These are phyloP conservation scores for Pantherophis vulpinus DNA, from an alignment of 2,797 vertebrate genomes.

Conservation along the genomic window DNA sequence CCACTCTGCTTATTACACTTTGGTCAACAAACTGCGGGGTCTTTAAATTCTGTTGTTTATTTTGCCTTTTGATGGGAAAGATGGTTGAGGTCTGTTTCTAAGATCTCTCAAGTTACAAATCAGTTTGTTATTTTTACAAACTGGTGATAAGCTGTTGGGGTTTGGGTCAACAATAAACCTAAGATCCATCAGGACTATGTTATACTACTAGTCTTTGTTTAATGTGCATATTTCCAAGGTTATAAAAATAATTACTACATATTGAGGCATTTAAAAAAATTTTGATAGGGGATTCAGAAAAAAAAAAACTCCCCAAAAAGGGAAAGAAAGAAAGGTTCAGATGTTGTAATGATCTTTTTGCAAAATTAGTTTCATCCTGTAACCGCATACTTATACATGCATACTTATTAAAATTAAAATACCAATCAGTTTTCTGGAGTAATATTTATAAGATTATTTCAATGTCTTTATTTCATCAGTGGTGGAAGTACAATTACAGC, in stretches of 20 bases:
- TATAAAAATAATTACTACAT: neutral
- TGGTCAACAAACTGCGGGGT: neutral
- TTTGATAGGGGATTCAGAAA: neutral
- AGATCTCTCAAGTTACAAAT: neutral
- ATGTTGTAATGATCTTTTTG: neutral
- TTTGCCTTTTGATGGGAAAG: neutral
- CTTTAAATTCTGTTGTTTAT: neutral
- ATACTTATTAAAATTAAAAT: neutral
- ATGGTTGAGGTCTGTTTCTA: neutral
- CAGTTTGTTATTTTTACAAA: neutral
- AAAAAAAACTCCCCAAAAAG: neutral
- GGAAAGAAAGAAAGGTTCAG: neutral
- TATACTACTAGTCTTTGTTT: neutral
- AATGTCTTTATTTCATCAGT: conserved; percentile 66
- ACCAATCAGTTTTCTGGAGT: neutral
- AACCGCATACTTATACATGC: neutral
- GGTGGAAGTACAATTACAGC: conserved; percentile 96
- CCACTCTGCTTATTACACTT: neutral
- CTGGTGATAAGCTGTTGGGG: neutral
- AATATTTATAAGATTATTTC: neutral
- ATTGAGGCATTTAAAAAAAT: neutral
- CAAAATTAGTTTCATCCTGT: neutral
- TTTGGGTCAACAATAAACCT: neutral
- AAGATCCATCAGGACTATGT: neutral
- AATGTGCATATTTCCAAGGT: neutral